A percentile compares a stretch with the other conserved stretches of the same genome.
These are phyloP conservation scores for Trichonephila clavipes DNA, from an alignment of 1,140 invertebrate genomes.

Conservation along the genomic window DNA sequence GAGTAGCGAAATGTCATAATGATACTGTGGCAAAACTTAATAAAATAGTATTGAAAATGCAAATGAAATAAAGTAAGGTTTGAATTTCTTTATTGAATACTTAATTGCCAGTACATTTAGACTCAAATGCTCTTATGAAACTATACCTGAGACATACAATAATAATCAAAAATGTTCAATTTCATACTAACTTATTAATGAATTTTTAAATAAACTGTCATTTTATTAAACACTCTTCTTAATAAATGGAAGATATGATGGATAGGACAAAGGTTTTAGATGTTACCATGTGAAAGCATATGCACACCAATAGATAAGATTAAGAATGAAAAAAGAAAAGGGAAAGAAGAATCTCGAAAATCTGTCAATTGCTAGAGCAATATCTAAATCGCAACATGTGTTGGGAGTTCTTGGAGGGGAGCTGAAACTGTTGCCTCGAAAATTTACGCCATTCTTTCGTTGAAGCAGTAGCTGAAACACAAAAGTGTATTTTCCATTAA, in stretches of 20 bases:
- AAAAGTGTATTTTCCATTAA: neutral
- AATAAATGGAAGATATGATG: neutral
- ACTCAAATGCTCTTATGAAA: too few species aligned
- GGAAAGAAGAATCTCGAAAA: constrained; percentile 78
- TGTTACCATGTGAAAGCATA: constrained; percentile 79
- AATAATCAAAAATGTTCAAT: too few species aligned
- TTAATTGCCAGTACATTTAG: too few species aligned
- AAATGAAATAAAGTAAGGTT: too few species aligned
- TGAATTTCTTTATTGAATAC: too few species aligned
- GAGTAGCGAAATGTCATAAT: too few species aligned
- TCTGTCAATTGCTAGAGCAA: constrained; percentile 88
- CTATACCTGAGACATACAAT: too few species aligned
- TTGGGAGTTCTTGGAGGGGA: constrained; percentile 61
- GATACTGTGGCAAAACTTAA: too few species aligned
- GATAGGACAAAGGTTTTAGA: neutral
- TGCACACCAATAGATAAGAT: constrained; percentile 82
- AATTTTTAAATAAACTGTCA: too few species aligned
- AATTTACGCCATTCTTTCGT: constrained; percentile 53
- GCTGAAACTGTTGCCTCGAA: constrained; percentile 83
- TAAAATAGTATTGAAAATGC: too few species aligned
- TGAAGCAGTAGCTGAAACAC: constrained; percentile 67
- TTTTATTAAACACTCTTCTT: neutral
- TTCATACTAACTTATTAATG: too few species aligned
- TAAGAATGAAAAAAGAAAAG: constrained; percentile 78
- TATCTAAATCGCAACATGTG: constrained; percentile 85